These are phyloP conservation scores for Mus minutoides DNA, from an alignment of 2,797 vertebrate genomes.

Conservation along the genomic window DNA sequence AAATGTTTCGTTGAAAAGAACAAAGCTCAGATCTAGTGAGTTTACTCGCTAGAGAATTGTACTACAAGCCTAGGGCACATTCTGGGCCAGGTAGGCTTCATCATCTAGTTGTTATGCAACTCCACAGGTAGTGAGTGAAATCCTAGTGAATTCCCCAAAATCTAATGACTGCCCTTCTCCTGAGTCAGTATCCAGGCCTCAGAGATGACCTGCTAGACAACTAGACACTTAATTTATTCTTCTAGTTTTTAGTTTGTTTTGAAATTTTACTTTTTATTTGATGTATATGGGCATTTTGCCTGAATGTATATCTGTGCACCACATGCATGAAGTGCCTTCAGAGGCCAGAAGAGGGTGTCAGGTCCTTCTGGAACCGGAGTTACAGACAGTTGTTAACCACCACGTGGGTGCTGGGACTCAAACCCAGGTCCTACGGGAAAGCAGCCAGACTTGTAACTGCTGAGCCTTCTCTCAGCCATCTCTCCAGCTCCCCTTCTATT, in stretches of 20 bases:
- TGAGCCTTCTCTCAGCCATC: not conserved
- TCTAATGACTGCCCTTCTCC: not conserved
- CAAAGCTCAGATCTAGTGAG: constrained; percentile 20
- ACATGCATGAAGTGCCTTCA: not conserved
- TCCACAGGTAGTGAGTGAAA: not conserved
- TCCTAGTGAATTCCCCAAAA: not conserved
- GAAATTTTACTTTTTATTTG: not conserved
- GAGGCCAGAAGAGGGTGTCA: not conserved
- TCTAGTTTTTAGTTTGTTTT: not conserved
- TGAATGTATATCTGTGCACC: not conserved
- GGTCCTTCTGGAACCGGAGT: not conserved
- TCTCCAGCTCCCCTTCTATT: not conserved
- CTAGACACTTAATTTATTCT: not conserved
- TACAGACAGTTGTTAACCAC: not conserved
- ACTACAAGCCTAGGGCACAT: not conserved
- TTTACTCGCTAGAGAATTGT: not conserved
- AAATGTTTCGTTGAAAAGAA: not conserved
- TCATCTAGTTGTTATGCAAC: not conserved
- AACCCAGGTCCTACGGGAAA: not conserved
- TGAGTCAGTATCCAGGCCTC: not conserved
- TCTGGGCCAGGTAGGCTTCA: not conserved
- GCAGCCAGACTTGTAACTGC: not conserved
- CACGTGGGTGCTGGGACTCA: not conserved
- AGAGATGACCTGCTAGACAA: not conserved
- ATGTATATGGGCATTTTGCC: not conserved